Percentiles rank a stretch among this genome's conserved stretches.
Conservation (phyloP, 2,113 vertebrate species). For the Hydrochoerus hydrochaeris region DNA sequence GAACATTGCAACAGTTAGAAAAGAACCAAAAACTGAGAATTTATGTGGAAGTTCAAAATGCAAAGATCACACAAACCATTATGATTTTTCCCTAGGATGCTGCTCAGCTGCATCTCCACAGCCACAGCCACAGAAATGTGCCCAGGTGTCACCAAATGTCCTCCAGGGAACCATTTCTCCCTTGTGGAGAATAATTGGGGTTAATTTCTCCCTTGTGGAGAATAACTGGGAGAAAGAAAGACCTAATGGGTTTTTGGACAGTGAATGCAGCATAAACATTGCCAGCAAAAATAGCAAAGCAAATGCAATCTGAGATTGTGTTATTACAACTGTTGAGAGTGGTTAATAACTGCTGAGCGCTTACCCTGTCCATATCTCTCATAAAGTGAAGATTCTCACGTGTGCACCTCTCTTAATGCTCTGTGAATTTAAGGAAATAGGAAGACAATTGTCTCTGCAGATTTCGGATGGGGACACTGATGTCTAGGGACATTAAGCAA, state of each 20-base stretch:
- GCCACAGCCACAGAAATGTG: neutral
- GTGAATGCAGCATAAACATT: neutral
- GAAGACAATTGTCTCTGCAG: neutral
- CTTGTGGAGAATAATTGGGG: neutral
- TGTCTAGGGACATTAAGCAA: neutral
- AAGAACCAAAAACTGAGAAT: neutral
- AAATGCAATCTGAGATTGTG: neutral
- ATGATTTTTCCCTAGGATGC: neutral
- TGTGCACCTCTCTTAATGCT: neutral
- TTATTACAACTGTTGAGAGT: neutral
- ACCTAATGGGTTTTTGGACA: neutral
- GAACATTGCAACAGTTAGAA: neutral
- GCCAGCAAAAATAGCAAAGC: neutral
- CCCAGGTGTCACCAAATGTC: neutral
- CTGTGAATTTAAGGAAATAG: neutral
- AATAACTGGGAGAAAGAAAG: conserved; percentile 3
- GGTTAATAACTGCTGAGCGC: neutral
- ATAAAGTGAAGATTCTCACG: neutral
- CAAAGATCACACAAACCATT: neutral
- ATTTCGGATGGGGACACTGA: neutral
- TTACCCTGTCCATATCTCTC: neutral
- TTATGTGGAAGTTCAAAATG: neutral
- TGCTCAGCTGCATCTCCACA: neutral
- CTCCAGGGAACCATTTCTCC: neutral
- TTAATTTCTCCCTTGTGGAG: neutral